Base-by-base conservation (phyloP, 2,888 invertebrate species). In the Lithophane socia region DNA sequence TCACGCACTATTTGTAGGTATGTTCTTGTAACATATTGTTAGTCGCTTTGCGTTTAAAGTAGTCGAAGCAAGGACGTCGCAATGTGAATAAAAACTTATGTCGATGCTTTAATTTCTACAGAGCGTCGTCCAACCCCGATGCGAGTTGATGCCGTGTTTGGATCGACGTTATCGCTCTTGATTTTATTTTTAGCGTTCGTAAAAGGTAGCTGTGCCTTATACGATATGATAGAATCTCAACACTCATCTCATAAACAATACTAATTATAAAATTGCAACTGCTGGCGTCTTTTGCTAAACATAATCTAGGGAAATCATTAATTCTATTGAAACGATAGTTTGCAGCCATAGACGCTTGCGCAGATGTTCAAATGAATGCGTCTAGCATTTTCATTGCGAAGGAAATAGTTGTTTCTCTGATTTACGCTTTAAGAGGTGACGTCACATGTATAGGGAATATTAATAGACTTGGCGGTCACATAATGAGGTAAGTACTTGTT, bases 11-110 rank as follows among this genome's bases (percentile, higher is more conserved):
- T 91, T 89, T 90, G 91, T 92, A 91, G 88, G 89, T 92, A 92
- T 91, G 90, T 87, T 92, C 91, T 92, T 93, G 92, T 93, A 92
- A 94, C 93, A 93, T 92, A 92, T 92, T 91, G 91, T 91, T 84
- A 87, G 93, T 90, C 90, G 91, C 90, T 91, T 87, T 92, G 93
- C 93, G 92, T 93, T 92, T 88, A 89, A 92, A 94, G 90, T 91
- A 92, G 91, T 88, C 84, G 80, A 79, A 82, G 87, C 92, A 92
- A 95, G 94, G 94, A 92, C 94, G 86, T 68, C 78, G 80, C 88
- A 80, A 84, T 86, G 89, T 88, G 90, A 91, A 89, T 88, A 86
- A 89, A 87, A 87, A 87, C 73, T 79, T 85, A 84, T 68, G 66
- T 77, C 67, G 56, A 61, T 74, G 68, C 72, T 67, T 72, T 69